Evolutionary conservation across 2,888 invertebrate species (phyloP), one percentile per base, ranked within the genome.

Genomic region (Hartigia nigra): DNA sequence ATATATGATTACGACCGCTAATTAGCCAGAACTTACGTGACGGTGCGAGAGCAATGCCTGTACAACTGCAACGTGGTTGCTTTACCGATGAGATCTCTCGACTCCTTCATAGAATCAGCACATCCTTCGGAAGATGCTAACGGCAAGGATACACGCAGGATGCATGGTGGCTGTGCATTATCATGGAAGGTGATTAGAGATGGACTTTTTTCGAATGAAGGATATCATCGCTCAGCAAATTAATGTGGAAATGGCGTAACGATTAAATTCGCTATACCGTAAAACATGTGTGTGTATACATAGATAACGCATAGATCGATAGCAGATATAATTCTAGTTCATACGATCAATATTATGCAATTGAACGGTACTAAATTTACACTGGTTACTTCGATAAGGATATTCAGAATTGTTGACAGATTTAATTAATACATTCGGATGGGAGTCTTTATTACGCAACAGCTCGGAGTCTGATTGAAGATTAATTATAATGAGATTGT

Each of bases 1-100:
- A 82, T 1, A 55, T 23, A 55, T 80, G 80, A 81, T 82, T 84
- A 78, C 78, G 80, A 79, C 78, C 75, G 76, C 82, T 83, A 81
- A 83, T 84, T 84, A 84, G 77, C 78, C 74, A 78, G 70, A 74
- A 81, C 32, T 70, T 77, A 75, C 74, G 77, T 75, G 69, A 69
- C 39, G 75, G 69, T 76, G 39, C 75, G 76, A 77, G 69, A 78
- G 76, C 69, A 74, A 76, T 74, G 55, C 78, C 39, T 69, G n/a
- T 76, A 69, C 72, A 72, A n/a, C 37, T 70, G 34, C 70, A 76
- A 31, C 70, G 31, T 12, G 76, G 36, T 32, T 74, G 23, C n/a
- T 72, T 32, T 72, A 69, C 31, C 70, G 55, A 37, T 74, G 55
- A 55, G 55, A 55, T 9, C 55, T 1, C 23, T 55, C 55, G 55